phyloP scores from a whole-genome alignment of 2,888 invertebrate genomes.

The Habroteleia sp. region DNA sequence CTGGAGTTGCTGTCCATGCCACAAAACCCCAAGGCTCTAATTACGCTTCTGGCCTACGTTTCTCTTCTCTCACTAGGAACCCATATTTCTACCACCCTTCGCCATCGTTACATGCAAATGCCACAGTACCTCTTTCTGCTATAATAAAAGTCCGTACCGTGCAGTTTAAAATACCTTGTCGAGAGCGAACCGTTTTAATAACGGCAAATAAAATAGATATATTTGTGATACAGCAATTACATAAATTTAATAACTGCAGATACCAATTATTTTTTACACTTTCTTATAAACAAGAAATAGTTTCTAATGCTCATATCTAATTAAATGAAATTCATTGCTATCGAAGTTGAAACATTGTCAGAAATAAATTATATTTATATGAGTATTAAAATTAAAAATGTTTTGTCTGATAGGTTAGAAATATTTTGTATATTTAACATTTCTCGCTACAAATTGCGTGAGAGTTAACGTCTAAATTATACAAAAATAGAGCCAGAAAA shows the following conservation, averaged over 20 bases:
- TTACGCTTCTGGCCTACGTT: conserved; percentile 72
- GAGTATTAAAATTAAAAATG: too few relatives aligned
- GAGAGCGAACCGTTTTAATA: conserved; percentile 14
- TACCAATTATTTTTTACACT: too few relatives aligned
- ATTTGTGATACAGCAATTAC: not conserved
- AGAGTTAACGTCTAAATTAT: conserved; percentile 43
- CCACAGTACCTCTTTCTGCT: conserved; percentile 74
- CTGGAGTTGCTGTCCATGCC: conserved; percentile 67
- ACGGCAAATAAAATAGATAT: conserved; percentile 6
- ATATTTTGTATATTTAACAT: too few relatives aligned
- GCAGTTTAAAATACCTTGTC: conserved; percentile 70
- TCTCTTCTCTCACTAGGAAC: conserved; percentile 62
- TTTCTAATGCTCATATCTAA: too few relatives aligned
- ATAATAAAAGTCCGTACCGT: conserved; percentile 77
- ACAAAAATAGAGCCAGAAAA: conserved; percentile 36
- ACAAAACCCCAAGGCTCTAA: conserved; percentile 78
- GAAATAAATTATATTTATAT: too few relatives aligned
- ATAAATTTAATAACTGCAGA: not conserved
- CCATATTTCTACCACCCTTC: conserved; percentile 69
- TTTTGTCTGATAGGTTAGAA: too few relatives aligned
- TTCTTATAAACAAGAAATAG: too few relatives aligned
- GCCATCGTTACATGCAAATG: conserved; percentile 78
- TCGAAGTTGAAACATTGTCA: too few relatives aligned
- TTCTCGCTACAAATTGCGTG: conserved; percentile 10
- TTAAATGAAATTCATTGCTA: too few relatives aligned